A percentile compares a stretch with the other conserved stretches of the same genome.
Evolutionary conservation across 2,888 invertebrate genomes (phyloP).

Genomic region (Xylota sylvarum): DNA sequence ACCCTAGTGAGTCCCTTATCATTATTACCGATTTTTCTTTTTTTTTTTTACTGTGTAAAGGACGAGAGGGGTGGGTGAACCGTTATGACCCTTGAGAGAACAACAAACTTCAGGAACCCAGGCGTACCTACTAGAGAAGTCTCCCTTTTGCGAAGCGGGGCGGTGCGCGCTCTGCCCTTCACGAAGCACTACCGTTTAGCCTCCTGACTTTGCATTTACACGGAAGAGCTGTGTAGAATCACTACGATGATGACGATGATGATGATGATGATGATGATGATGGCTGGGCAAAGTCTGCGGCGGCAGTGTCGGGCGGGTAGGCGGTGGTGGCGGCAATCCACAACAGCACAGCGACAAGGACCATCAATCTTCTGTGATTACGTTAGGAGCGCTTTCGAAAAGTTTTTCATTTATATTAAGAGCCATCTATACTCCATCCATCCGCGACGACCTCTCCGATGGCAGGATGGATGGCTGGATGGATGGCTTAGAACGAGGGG

Average conservation of each 20-base stretch:
- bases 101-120: constrained; percentile 73
- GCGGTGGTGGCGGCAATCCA: constrained; percentile 50
- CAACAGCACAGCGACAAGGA: constrained; percentile 72
- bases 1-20: constrained; percentile 65
- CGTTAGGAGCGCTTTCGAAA: constrained; percentile 76
- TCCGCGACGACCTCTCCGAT: constrained; percentile 67
- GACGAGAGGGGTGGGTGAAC: constrained; percentile 28
- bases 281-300: constrained; percentile 19
- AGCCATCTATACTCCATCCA: constrained; percentile 76
- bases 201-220: constrained; percentile 64
- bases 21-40: constrained; percentile 24
- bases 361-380: constrained; percentile 77
- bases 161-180: constrained; percentile 33
- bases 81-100: constrained; percentile 75
- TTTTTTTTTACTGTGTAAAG: constrained; percentile 10
- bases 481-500: constrained; percentile 25
- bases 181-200: constrained; percentile 6
- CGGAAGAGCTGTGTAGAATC: constrained; percentile 62
- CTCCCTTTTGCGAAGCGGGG: constrained; percentile 10
- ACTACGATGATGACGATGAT: constrained; percentile 8
- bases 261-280: no score
- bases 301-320: not conserved
- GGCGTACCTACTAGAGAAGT: constrained; percentile 26
- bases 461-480: constrained; percentile 45
- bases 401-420: constrained; percentile 77